Evolutionary conservation across 1,140 invertebrate genomes (phyloP).

Genomic region (Drosophila subpulchrella): DNA sequence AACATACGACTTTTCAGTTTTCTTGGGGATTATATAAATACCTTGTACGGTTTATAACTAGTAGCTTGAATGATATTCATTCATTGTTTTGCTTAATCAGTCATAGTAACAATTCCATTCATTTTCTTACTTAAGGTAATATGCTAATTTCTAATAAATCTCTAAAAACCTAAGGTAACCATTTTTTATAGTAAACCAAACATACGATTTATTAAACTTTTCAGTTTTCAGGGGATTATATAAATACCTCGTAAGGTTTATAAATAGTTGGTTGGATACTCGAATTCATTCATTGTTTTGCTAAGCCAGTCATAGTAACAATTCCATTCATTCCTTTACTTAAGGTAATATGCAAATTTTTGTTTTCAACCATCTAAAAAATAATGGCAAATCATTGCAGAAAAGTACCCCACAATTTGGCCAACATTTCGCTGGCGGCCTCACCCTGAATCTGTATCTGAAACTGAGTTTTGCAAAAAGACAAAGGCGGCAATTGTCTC

Average conservation of each 20-base stretch:
- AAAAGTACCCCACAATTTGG: constrained; percentile 53
- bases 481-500: constrained; percentile 47
- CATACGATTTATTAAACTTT: too few relatives aligned
- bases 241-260: neutral
- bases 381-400: constrained; percentile 62
- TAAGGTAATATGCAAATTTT: constrained; percentile 21
- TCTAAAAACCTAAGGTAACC: too few relatives aligned
- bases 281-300: neutral
- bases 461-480: constrained; percentile 37
- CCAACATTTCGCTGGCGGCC: constrained; percentile 60
- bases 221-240: neutral
- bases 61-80: too few relatives aligned
- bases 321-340: constrained; percentile 13
- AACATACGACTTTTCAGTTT: too few relatives aligned
- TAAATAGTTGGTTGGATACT: neutral
- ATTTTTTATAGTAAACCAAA: too few relatives aligned
- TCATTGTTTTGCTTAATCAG: neutral
- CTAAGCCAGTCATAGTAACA: neutral
- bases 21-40: too few relatives aligned
- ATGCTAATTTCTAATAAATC: constrained; percentile 3
- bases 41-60: too few relatives aligned
- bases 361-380: constrained; percentile 12
- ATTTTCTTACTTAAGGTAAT: constrained; percentile 5
- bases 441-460: constrained; percentile 49
- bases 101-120: constrained; percentile 11